Base-by-base conservation (phyloP, 2,888 invertebrate genomes). In the Byasa hedistus region DNA sequence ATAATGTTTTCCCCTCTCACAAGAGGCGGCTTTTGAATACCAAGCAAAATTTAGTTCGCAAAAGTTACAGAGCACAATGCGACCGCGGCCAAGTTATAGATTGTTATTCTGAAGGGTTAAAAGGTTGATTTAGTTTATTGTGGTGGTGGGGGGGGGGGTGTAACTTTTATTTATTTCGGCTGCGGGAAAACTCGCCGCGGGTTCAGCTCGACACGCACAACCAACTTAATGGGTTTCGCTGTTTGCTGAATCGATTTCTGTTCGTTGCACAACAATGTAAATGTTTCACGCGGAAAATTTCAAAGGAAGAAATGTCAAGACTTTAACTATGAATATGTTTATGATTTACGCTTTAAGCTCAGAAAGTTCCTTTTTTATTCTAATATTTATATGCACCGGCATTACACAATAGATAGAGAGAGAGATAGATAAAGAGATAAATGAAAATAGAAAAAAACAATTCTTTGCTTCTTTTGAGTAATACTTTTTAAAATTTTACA, bases 31-130 rank as follows among this genome's bases (percentile, higher is more conserved):
- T 76, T 81, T 83, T 88, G 83, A 89, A 89, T 88, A 80, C 79
- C 76, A 83, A 87, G 80, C 83, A 80, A 86, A 89, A 88, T 87
- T 89, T 82, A 84, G 86, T 89, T 88, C 86, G 78, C 85, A 82
- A 80, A 87, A 85, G 82, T 85, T 83, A 77, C 78, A 80, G 74
- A 73, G 74, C 78, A 78, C 78, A 77, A 83, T 82, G 79, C 79
- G 76, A 74, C 75, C 73, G 73, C 77, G 81, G 85, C 80, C 82
- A 87, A 90, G 85, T 89, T 89, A 86, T 86, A 84, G 81, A 87
- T 89, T 89, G 87, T 89, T 86, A 85, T 84, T 79, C 79, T 76
- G 75, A 87, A 86, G 82, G 87, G 88, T 82, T 80, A 78, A 76
- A 73, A 66, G 69, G 70, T 72, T 72, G 75, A 74, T 73, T 73